These are phyloP conservation scores for Adoxophyes honmai DNA, from an alignment of 1,140 invertebrate species.

Conservation along the genomic window DNA sequence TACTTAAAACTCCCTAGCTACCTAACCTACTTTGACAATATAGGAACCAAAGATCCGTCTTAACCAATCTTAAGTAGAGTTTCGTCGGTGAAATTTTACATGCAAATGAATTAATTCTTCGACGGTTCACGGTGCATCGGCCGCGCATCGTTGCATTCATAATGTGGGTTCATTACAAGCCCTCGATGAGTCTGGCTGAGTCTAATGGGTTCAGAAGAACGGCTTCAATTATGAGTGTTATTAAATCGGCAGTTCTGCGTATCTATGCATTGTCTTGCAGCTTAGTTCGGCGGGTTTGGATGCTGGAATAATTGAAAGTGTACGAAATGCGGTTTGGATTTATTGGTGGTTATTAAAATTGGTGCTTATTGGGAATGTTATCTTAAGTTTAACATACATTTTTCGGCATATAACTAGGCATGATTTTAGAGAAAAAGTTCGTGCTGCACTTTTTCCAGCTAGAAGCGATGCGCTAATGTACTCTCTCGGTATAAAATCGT, in stretches of 20 bases:
- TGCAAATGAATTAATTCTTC: constrained; percentile 76
- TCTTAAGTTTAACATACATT: too few species aligned
- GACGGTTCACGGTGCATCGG: constrained; percentile 50
- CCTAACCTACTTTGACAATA: too few species aligned
- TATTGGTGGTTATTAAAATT: constrained; percentile 21
- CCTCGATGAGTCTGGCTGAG: constrained; percentile 45
- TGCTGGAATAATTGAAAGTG: too few species aligned
- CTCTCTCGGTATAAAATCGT: too few species aligned
- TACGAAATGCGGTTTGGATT: constrained; percentile 26
- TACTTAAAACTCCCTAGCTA: too few species aligned
- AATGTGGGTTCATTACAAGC: constrained; percentile 72
- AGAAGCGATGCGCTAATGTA: too few species aligned
- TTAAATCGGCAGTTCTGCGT: constrained; percentile 59
- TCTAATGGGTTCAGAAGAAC: constrained; percentile 70
- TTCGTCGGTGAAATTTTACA: constrained; percentile 64
- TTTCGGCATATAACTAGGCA: too few species aligned
- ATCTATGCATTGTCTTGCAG: constrained; percentile 28
- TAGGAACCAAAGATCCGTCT: constrained; percentile 34
- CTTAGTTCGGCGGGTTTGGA: not conserved
- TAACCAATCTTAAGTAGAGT: constrained; percentile 54
- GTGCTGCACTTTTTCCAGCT: too few species aligned
- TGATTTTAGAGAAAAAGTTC: too few species aligned
- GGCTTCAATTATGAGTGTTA: constrained; percentile 68
- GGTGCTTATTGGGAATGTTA: too few species aligned
- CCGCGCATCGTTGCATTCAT: constrained; percentile 73